Conservation (phyloP, 2,113 vertebrate genomes). For the Pituophis catenifer region DNA sequence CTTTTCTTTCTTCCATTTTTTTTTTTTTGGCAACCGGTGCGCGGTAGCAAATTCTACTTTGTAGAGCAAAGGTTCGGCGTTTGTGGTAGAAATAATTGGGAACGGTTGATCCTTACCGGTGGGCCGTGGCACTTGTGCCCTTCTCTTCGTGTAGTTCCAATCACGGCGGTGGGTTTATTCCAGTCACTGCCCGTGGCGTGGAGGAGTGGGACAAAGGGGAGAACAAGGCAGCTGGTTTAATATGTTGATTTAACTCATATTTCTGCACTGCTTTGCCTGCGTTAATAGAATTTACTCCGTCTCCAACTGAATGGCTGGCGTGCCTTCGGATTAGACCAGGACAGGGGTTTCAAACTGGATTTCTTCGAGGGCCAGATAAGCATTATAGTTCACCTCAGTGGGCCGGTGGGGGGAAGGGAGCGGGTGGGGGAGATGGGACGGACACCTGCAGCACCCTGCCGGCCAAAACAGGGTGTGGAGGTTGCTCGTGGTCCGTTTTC, state of each 20-base stretch:
- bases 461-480: no score
- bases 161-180: constrained; percentile 65
- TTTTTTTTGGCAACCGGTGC: constrained; percentile 42
- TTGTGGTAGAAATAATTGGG: constrained; percentile 57
- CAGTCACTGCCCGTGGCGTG: constrained; percentile 8
- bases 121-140: constrained; percentile 35
- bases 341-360: no score
- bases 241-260: background rate
- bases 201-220: background rate
- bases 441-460: no score
- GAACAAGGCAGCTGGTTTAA: constrained; percentile 1
- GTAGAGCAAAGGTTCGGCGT: constrained; percentile 41
- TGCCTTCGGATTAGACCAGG: background rate
- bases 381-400: no score
- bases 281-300: background rate
- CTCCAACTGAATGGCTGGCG: background rate
- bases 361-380: no score
- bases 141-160: constrained; percentile 36
- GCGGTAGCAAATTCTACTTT: constrained; percentile 65
- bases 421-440: no score
- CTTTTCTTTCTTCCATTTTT: constrained; percentile 18
- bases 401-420: no score
- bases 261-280: background rate
- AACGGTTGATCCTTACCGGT: constrained; percentile 39
- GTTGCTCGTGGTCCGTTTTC: fast-evolving